Conservation (phyloP, 2,888 invertebrate genomes). For the Proisotoma minuta region DNA sequence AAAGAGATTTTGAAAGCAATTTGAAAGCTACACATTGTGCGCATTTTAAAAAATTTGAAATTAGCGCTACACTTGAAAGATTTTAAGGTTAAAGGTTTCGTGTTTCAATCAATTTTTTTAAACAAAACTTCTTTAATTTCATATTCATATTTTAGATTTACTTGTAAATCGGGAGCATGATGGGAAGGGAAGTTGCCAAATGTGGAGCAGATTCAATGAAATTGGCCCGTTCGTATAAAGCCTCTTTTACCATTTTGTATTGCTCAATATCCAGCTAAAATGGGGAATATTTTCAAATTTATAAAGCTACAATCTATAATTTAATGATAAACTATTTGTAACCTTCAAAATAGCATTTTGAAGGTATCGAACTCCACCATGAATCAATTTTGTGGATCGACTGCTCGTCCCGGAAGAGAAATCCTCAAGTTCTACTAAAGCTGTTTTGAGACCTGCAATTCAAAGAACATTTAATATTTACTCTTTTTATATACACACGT, state of each 20-base stretch:
- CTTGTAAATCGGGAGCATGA: conserved; percentile 98
- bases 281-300: background rate
- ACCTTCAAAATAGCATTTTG: conserved; percentile 87
- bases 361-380: conserved; percentile 95
- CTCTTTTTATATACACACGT: too few species aligned
- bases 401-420: conserved; percentile 95
- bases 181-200: conserved; percentile 91
- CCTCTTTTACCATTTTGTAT: conserved; percentile 94
- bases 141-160: conserved; percentile 55
- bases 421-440: conserved; percentile 90
- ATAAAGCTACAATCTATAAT: background rate
- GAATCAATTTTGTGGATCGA: conserved; percentile 94
- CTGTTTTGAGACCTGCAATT: conserved; percentile 76
- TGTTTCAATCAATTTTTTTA: too few species aligned
- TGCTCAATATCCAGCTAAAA: conserved; percentile 82
- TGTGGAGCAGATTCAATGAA: conserved; percentile 95
- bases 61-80: too few species aligned
- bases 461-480: background rate
- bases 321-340: too few species aligned
- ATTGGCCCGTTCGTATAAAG: conserved; percentile 87
- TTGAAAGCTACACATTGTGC: too few species aligned
- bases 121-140: too few species aligned
- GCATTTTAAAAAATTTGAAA: too few species aligned
- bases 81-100: too few species aligned
- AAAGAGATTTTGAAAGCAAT: background rate